Evolutionary conservation across 2,113 vertebrate genomes (phyloP), one percentile per base, ranked within the genome.

Genomic region (Pavo muticus): DNA sequence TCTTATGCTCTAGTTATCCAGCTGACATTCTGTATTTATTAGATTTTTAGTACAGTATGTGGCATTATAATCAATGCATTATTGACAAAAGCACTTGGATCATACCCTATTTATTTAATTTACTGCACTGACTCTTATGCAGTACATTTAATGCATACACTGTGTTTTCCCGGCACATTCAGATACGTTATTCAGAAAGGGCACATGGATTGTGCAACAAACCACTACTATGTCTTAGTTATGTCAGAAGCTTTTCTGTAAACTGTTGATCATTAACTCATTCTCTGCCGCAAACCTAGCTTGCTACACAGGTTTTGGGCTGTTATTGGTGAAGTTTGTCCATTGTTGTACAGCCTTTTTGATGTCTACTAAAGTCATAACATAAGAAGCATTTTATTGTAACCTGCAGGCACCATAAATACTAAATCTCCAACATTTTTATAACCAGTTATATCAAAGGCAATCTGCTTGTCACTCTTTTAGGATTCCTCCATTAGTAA

Each of bases 371-470:
- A 77, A 95, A 96, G 64, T 94, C 88, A 93, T 92, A 96, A 79
- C 21, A 87, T 24, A 92, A 75, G 71, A 97, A 97, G 32, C 56
- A 61, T 94, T 95, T 96, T 97, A 95, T 96, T 94, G 88, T 94
- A 97, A 97, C 92, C 82, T 97, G 91, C 47, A 96, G 87, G 78
- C 68, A 95, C 65, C 77, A 91, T 97, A 96, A 97, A 97, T 97
- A 96, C 90, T 95, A 83, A 93, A 94, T 86, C 72, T 91, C 79
- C 54, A 96, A 64, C 83, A 95, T 89, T 98, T 97, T 97, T 96
- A 97, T 97, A 97, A 93, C 91, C 48, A 94, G 64, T 97, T 96
- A 54, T 96, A 96, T 97, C 96, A 97, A 97, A 97, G 92, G 68
- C 70, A 97, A 96, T 88, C 90, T 93, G 91, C 95, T 90, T 93